phyloP scores from a whole-genome alignment of 1,140 invertebrate species.

The Elysia chlorotica region DNA sequence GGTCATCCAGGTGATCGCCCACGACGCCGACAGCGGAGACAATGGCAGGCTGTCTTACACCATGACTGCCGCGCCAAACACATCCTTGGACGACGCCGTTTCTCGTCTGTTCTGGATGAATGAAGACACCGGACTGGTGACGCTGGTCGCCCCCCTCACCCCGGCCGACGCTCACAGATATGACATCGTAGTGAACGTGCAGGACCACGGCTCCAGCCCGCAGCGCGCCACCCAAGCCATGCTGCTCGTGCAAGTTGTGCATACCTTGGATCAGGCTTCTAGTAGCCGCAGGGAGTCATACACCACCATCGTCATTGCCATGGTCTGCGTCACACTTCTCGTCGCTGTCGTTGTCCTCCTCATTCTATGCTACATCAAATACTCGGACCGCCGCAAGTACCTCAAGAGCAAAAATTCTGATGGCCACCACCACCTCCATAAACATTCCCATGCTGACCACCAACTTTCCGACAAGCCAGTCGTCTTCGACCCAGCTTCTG shows the following conservation, averaged over 20 bases:
- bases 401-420: background rate
- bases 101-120: constrained; percentile 79
- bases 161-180: constrained; percentile 29
- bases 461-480: background rate
- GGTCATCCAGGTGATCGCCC: constrained; percentile 33
- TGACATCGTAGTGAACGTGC: constrained; percentile 34
- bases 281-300: background rate
- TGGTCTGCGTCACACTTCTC: constrained; percentile 45
- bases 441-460: constrained; percentile 3
- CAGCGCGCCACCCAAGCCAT: constrained; percentile 31
- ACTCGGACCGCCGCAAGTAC: constrained; percentile 32
- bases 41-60: constrained; percentile 37
- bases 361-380: constrained; percentile 43
- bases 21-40: constrained; percentile 34
- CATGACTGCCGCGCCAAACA: constrained; percentile 50
- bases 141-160: constrained; percentile 63
- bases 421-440: background rate
- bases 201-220: constrained; percentile 32
- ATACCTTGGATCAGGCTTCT: constrained; percentile 8
- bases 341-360: constrained; percentile 46
- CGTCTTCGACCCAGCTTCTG: background rate
- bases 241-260: constrained; percentile 23
- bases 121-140: constrained; percentile 81
- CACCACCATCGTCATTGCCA: constrained; percentile 45
- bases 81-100: constrained; percentile 66